A percentile compares a stretch with the other conserved stretches of the same genome.
Conservation (phyloP, 2,888 invertebrate species). For the Drosophila fungiperda region DNA sequence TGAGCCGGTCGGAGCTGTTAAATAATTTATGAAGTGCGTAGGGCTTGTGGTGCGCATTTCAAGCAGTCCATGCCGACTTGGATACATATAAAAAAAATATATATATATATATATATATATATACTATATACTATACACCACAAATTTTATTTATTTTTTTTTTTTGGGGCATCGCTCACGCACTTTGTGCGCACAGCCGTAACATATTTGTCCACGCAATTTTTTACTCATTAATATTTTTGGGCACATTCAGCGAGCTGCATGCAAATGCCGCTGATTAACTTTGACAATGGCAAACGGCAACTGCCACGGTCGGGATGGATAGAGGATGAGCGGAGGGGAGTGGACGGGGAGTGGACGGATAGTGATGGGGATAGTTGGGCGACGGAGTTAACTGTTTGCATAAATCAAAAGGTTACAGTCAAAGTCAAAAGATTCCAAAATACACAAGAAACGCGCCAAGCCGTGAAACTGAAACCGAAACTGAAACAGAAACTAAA, state of each 20-base stretch:
- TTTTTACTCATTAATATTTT: slow-evolving; percentile 74
- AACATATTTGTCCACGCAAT: slow-evolving; percentile 71
- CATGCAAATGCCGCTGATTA: slow-evolving; percentile 74
- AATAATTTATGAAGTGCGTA: slow-evolving; percentile 80
- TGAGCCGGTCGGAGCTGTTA: slow-evolving; percentile 54
- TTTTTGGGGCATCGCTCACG: slow-evolving; percentile 51
- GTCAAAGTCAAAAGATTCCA: slow-evolving; percentile 21
- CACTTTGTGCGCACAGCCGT: slow-evolving; percentile 49
- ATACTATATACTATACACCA: background rate
- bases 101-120: slow-evolving; percentile 4
- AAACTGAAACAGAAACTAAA: slow-evolving; percentile 12
- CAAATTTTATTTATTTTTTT: background rate
- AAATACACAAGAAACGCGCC: slow-evolving; percentile 20
- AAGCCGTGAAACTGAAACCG: slow-evolving; percentile 23
- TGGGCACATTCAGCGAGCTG: slow-evolving; percentile 63
- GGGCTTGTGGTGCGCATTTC: slow-evolving; percentile 70
- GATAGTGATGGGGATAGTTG: slow-evolving; percentile 48
- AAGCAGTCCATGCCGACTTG: slow-evolving; percentile 44
- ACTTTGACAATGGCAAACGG: slow-evolving; percentile 24
- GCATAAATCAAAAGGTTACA: slow-evolving; percentile 57
- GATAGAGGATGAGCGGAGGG: background rate
- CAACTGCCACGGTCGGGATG: background rate
- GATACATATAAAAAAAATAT: slow-evolving; percentile 10
- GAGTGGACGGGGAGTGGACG: slow-evolving; percentile 10
- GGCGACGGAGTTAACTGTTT: slow-evolving; percentile 36